Evolutionary conservation across 2,888 invertebrate species (phyloP).

Genomic region (Anoplius nigerrimus): DNA sequence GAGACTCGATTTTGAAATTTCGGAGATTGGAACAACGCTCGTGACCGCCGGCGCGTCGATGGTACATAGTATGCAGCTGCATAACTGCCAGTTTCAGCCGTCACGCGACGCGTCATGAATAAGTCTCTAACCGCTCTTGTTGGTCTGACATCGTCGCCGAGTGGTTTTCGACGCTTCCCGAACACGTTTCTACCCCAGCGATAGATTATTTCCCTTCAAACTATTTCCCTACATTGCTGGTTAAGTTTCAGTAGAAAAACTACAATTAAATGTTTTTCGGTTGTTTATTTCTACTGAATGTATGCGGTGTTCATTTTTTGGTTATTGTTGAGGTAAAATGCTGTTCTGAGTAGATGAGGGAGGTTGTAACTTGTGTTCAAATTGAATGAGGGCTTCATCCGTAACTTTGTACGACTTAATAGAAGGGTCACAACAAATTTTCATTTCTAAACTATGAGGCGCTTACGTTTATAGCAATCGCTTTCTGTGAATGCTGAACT

Average conservation of each 20-base stretch:
- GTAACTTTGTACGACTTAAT: too few species aligned
- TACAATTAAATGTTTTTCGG: too few species aligned
- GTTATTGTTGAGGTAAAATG: too few species aligned
- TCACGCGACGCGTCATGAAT: slow-evolving; percentile 60
- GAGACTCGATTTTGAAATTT: slow-evolving; percentile 52
- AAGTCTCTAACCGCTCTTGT: slow-evolving; percentile 60
- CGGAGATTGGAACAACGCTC: slow-evolving; percentile 42
- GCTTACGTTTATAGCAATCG: slow-evolving; percentile 34
- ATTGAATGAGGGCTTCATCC: too few species aligned
- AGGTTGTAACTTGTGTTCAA: too few species aligned
- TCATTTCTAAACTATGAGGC: neutral
- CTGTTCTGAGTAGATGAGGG: too few species aligned
- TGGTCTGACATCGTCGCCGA: slow-evolving; percentile 54
- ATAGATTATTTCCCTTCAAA: too few species aligned
- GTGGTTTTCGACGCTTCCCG: slow-evolving; percentile 46
- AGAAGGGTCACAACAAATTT: neutral
- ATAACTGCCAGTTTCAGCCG: slow-evolving; percentile 65
- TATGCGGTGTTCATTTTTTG: too few species aligned
- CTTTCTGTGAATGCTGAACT: too few species aligned
- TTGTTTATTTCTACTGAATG: too few species aligned
- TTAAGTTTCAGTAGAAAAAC: too few species aligned
- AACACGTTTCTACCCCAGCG: slow-evolving; percentile 25
- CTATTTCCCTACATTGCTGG: neutral
- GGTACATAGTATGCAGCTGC: slow-evolving; percentile 41
- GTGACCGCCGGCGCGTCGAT: slow-evolving; percentile 39